These are phyloP conservation scores for Calycopis cecrops DNA, from an alignment of 1,140 invertebrate species.

Conservation along the genomic window DNA sequence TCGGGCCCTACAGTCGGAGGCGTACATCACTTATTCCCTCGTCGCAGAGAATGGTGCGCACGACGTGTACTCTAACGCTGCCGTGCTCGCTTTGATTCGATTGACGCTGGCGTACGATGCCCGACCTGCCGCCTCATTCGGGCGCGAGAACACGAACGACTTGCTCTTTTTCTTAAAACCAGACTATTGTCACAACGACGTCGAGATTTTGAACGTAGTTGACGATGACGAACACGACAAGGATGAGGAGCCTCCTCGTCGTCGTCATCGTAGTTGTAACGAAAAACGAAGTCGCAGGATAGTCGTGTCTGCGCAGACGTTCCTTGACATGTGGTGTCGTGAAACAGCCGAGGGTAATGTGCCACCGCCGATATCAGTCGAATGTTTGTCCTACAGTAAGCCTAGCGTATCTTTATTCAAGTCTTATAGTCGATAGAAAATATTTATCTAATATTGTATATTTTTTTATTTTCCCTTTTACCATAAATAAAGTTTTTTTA, in stretches of 20 bases:
- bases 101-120: constrained; percentile 2
- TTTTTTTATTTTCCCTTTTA: no score
- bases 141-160: background rate
- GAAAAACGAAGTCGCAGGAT: no score
- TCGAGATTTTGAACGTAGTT: constrained; percentile 7
- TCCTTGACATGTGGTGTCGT: constrained; percentile 8
- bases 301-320: background rate
- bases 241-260: constrained; percentile 1
- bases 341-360: background rate
- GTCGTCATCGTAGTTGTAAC: background rate
- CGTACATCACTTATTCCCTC: constrained; percentile 10
- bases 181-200: constrained; percentile 5
- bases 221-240: constrained; percentile 3
- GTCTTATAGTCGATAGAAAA: constrained; percentile 1
- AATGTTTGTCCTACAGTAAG: constrained; percentile 3
- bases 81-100: constrained; percentile 7
- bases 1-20: background rate
- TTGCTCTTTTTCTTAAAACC: constrained; percentile 12
- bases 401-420: background rate
- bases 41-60: constrained; percentile 9
- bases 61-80: constrained; percentile 5
- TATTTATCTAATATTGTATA: no score
- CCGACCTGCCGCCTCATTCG: background rate
- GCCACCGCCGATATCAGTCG: background rate
- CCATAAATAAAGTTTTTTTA: no score